These are phyloP conservation scores for Plecturocebus donacophilus DNA, from an alignment of 2,113 vertebrate genomes.

Conservation along the genomic window DNA sequence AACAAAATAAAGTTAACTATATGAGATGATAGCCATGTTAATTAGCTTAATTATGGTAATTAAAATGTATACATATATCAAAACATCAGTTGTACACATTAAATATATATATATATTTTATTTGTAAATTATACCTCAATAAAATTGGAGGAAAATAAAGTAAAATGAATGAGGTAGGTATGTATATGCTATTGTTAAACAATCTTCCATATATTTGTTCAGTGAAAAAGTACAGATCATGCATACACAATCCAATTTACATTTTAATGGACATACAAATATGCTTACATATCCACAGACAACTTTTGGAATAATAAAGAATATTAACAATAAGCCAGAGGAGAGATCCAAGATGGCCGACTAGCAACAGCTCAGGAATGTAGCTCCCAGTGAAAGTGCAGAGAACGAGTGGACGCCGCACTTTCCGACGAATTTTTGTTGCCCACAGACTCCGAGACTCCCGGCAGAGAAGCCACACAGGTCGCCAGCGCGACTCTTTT, in stretches of 20 bases:
- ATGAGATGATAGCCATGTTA: not conserved
- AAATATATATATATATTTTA: not conserved
- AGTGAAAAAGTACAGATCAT: slow-evolving; percentile 25
- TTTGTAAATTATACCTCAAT: not conserved
- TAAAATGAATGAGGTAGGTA: not conserved
- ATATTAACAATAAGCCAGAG: not conserved
- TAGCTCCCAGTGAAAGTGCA: too few species aligned
- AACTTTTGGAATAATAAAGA: not conserved
- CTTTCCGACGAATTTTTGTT: too few species aligned
- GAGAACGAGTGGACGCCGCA: too few species aligned
- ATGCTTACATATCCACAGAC: not conserved
- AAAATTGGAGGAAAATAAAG: not conserved
- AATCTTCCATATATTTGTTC: not conserved
- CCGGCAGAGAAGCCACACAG: too few species aligned
- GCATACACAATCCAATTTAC: not conserved
- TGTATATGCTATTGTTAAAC: not conserved
- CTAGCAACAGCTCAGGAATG: too few species aligned
- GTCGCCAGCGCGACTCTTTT: too few species aligned
- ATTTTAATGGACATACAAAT: slow-evolving; percentile 5
- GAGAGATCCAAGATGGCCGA: too few species aligned
- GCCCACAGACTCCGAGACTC: too few species aligned
- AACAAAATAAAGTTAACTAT: not conserved
- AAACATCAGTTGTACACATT: not conserved
- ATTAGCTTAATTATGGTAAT: not conserved
- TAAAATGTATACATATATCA: not conserved